Percentiles rank a stretch among this genome's conserved stretches.
These are phyloP conservation scores for Arctopsyche grandis DNA, from an alignment of 1,140 invertebrate species.

Conservation along the genomic window DNA sequence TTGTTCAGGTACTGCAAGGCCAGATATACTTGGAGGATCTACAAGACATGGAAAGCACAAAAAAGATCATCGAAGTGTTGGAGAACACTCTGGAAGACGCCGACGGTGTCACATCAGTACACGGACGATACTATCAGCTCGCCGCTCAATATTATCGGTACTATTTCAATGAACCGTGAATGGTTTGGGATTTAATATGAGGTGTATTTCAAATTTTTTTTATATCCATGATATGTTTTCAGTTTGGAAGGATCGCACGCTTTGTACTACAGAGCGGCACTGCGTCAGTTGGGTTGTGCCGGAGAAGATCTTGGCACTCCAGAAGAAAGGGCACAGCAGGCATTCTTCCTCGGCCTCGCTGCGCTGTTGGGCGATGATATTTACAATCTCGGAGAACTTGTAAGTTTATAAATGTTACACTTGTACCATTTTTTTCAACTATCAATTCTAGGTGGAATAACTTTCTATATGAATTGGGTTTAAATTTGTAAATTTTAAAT, in stretches of 20 bases:
- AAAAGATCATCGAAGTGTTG: slow-evolving; percentile 91
- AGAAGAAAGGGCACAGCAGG: slow-evolving; percentile 82
- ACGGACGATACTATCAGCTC: slow-evolving; percentile 94
- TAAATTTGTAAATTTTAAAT: not conserved
- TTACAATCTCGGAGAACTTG: slow-evolving; percentile 97
- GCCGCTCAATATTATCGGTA: slow-evolving; percentile 89
- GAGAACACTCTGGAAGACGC: slow-evolving; percentile 87
- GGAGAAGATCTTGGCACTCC: slow-evolving; percentile 75
- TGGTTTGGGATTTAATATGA: too few relatives aligned
- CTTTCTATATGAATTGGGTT: too few relatives aligned
- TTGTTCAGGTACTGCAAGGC: slow-evolving; percentile 78
- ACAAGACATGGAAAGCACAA: slow-evolving; percentile 83
- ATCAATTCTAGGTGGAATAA: not conserved
- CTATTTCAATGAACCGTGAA: not conserved
- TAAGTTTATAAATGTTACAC: too few relatives aligned
- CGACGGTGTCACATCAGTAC: slow-evolving; percentile 92
- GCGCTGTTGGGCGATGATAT: slow-evolving; percentile 95
- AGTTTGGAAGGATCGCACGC: slow-evolving; percentile 87
- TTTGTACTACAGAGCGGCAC: slow-evolving; percentile 93
- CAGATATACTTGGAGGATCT: slow-evolving; percentile 85
- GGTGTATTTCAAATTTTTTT: slow-evolving; percentile 2
- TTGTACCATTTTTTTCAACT: too few relatives aligned
- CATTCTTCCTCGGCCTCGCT: slow-evolving; percentile 92
- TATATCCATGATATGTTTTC: slow-evolving; percentile 50
- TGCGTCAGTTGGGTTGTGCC: slow-evolving; percentile 95